phyloP scores from a whole-genome alignment of 2,797 vertebrate genomes.

The Silurus lanzhouensis region DNA sequence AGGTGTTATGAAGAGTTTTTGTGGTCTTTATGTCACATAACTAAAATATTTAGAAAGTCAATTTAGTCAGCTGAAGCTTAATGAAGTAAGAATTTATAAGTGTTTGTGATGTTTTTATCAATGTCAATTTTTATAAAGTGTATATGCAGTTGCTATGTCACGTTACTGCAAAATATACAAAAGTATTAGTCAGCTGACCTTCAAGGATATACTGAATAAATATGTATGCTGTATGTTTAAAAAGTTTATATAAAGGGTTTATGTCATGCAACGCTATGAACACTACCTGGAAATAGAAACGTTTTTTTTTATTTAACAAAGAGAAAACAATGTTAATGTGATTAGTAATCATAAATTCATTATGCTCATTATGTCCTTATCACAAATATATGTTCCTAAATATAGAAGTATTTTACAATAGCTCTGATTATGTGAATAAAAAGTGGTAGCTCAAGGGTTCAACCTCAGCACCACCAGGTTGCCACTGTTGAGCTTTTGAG shows the following conservation, averaged over 20 bases:
- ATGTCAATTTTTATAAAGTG: not conserved
- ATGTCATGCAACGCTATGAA: conserved; percentile 4
- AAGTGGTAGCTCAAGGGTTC: too few relatives aligned
- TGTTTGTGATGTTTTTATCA: too few relatives aligned
- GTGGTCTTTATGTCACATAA: too few relatives aligned
- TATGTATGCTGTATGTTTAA: not conserved
- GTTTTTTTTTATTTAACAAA: not conserved
- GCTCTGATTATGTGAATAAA: not conserved
- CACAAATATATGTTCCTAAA: not conserved
- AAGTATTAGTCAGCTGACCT: not conserved
- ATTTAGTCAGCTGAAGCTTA: too few relatives aligned
- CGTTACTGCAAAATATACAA: not conserved
- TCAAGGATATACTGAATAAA: not conserved
- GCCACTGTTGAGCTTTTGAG: too few relatives aligned
- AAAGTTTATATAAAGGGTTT: not conserved
- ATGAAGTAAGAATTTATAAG: too few relatives aligned
- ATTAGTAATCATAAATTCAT: not conserved
- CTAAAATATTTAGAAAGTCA: too few relatives aligned
- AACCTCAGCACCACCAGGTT: too few relatives aligned
- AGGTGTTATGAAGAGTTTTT: too few relatives aligned
- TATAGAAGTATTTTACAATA: not conserved
- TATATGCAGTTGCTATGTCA: not conserved
- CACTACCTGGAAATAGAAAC: not conserved
- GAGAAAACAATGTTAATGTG: not conserved
- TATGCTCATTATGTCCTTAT: not conserved